phyloP scores from a whole-genome alignment of 1,140 invertebrate genomes.

The Leptopilina boulardi region DNA sequence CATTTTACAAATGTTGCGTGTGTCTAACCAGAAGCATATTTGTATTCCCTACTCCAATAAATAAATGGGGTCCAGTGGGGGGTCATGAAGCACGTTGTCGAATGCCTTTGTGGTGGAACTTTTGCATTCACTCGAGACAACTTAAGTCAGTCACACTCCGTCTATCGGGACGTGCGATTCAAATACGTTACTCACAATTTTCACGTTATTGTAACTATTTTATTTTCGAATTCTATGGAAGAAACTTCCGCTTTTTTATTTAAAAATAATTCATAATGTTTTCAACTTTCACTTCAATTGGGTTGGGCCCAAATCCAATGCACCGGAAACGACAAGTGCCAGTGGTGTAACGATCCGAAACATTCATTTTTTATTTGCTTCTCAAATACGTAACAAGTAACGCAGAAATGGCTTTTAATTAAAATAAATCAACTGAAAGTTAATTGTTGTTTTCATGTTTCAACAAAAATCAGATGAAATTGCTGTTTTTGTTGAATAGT shows the following conservation, averaged over 20 bases:
- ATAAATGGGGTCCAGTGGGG: constrained; percentile 28
- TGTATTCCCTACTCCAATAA: neutral
- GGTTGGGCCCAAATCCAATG: neutral
- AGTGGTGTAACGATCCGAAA: constrained; percentile 12
- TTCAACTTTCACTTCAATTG: neutral
- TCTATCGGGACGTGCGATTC: constrained; percentile 23
- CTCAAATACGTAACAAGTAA: neutral
- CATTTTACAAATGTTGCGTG: neutral
- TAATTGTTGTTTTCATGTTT: neutral
- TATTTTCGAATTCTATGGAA: neutral
- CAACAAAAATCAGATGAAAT: too few relatives aligned
- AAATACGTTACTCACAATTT: neutral
- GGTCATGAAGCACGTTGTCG: constrained; percentile 25
- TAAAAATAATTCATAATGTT: neutral
- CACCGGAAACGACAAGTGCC: constrained; percentile 14
- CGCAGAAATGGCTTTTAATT: neutral
- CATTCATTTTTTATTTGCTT: neutral
- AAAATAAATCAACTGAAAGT: neutral
- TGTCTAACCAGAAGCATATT: constrained; percentile 6
- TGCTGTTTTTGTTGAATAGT: too few relatives aligned
- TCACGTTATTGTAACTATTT: neutral
- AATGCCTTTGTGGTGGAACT: constrained; percentile 23
- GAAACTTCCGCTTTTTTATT: neutral
- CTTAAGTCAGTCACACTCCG: constrained; percentile 31
- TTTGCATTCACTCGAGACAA: constrained; percentile 31